Base-by-base conservation (phyloP, 1,140 invertebrate genomes). In the Drosophila mauritiana region DNA sequence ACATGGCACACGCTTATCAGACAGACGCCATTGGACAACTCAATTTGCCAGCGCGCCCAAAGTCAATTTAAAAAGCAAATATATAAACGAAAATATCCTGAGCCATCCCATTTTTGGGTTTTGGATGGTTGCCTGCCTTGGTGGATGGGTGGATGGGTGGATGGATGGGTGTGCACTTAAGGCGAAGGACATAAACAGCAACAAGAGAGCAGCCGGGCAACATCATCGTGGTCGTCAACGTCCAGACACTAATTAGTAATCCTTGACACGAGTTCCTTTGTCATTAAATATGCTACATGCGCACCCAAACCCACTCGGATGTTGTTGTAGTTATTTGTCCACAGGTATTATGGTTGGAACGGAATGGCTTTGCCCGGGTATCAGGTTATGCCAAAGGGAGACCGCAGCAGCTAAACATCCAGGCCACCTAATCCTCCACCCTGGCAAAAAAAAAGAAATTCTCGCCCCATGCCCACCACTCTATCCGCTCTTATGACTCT, bases 221-320 rank as follows among this genome's bases (percentile, higher is more conserved):
- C 51, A 53, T 53, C 57, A 53, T 54, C 46, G 36, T 67, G 80
- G 82, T 76, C 83, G 67, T 79, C 83, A 86, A 83, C 72, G 84
- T 89, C 83, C 84, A 88, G 84, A 88, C 80, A 88, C 84, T 88
- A 88, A 88, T 88, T 88, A 88, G 84, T 88, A 88, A 89, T 88
- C 84, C 84, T 84, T 90, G 85, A 88, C 84, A 88, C 84, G 84
- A 90, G 84, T 83, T 78, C 69, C 80, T 65, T 63, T 74, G 77
- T 78, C 84, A 88, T 88, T 88, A 88, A 84, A 89, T 84, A 88
- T 88, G 83, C 83, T 65, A 88, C 70, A 86, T 82, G 83, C 79
- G 77, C 49, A 52, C 37, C 45, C 54, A 54, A 56, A 25, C 51
- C 49, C 59, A 48, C 48, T 59, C 37, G 49, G 45, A 36, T 68